Conservation (phyloP, 2,888 invertebrate species). For the Pyrgus malvae region DNA sequence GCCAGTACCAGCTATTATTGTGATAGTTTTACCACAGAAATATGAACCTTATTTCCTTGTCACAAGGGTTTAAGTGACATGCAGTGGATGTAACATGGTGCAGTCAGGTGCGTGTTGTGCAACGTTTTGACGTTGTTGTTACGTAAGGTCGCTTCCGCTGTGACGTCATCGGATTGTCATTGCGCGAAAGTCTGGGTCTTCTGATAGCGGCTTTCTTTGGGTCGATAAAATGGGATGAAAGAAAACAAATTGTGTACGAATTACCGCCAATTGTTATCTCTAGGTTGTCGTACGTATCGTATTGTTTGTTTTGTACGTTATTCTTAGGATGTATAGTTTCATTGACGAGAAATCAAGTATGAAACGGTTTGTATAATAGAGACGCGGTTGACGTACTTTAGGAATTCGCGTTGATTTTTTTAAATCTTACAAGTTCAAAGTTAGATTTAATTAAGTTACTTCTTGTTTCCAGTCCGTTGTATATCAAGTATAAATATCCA, state of each 20-base stretch:
- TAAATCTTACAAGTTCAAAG: too few species aligned
- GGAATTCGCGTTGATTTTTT: too few species aligned
- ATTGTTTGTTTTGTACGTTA: too few species aligned
- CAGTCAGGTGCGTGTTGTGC: conserved; percentile 49
- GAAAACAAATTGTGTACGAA: not conserved
- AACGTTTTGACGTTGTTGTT: conserved; percentile 40
- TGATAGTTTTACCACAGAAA: conserved; percentile 43
- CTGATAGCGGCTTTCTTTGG: conserved; percentile 1
- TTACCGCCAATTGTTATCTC: not conserved
- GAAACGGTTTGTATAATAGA: too few species aligned
- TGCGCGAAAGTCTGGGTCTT: conserved; percentile 18
- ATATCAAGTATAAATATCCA: too few species aligned
- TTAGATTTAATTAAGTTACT: too few species aligned
- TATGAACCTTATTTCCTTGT: conserved; percentile 44
- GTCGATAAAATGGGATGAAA: not conserved
- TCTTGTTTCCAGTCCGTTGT: too few species aligned
- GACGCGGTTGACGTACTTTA: too few species aligned
- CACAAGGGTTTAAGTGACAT: not conserved
- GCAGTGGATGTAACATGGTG: conserved; percentile 29
- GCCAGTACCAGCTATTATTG: conserved; percentile 73
- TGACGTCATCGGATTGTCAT: conserved; percentile 39
- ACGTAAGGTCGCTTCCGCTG: conserved; percentile 39
- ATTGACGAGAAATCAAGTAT: too few species aligned
- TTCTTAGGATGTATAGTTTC: too few species aligned
- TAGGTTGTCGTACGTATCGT: too few species aligned